Conservation (phyloP, 1,140 invertebrate genomes). For the Theocolax elegans region DNA sequence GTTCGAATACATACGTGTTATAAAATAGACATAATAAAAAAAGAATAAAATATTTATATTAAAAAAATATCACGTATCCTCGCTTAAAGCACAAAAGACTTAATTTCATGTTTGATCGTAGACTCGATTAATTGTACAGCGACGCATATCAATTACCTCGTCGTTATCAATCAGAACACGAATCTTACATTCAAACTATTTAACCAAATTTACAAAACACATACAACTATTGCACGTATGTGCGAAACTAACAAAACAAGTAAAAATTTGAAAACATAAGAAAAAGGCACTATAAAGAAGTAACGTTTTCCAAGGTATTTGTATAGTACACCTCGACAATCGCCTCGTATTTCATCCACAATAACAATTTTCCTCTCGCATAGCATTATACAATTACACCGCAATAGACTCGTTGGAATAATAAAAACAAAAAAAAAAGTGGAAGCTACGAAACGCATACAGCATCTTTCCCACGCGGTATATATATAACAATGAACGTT, state of each 20-base stretch:
- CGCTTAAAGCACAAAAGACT: too few relatives aligned
- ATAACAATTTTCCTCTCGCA: conserved; percentile 21
- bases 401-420: not conserved
- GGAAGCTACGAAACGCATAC: not conserved
- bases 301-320: conserved; percentile 3
- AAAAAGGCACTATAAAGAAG: not conserved
- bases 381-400: conserved; percentile 15
- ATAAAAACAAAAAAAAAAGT: not conserved
- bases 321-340: conserved; percentile 7
- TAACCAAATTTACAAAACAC: too few relatives aligned
- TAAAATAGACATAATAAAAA: too few relatives aligned
- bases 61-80: too few relatives aligned
- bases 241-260: not conserved
- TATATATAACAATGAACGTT: conserved; percentile 11
- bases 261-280: not conserved
- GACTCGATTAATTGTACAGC: too few relatives aligned
- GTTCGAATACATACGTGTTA: too few relatives aligned
- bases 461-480: conserved; percentile 17
- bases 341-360: conserved; percentile 13
- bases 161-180: too few relatives aligned
- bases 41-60: too few relatives aligned
- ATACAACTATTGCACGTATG: too few relatives aligned
- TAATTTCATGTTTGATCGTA: too few relatives aligned
- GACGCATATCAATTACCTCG: too few relatives aligned
- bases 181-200: too few relatives aligned